Evolutionary conservation across 2,113 vertebrate species (phyloP), one percentile per base, ranked within the genome.

Genomic region (Urocynchramus pylzowi): DNA sequence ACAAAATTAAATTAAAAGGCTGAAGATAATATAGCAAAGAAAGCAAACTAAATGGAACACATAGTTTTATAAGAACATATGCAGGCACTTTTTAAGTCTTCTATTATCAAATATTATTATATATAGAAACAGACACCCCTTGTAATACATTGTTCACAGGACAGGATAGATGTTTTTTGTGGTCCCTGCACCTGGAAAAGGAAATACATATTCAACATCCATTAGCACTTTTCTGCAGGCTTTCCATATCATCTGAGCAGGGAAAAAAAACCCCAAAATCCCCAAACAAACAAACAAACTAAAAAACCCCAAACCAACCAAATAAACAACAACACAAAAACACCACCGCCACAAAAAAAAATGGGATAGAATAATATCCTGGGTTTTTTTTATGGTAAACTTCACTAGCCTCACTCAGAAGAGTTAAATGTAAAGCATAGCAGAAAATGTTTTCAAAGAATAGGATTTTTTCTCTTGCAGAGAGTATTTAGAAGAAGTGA

Each of bases 211-310:
- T 35, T 84, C 33, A n/a, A 13, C 1, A 5, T 77, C 50, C 42
- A 84, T 53, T 45, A 84, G 37, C 53, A 64, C 12, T 64, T 90
- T 89, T 89, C 31, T 67, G 45, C 14, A 67, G 54, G 28, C 4
- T 91, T 84, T 65, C 16, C 12, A 20, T 44, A 56, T 13, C 2
- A 7, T 85, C 60, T 60, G 73, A 49, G 37, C n/a, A 37, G 24
- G 24, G 17, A 11, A 49, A 45, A 15, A 17, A 35, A 10, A 4
- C 1, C 4, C 6, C n/a, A 26, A 33, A 24, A 13, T 1, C 21
- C 11, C 21, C 3, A 70, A 57, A 11, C 15, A 35, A 30, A 13
- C 7, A 47, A 57, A 37, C 26, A 45, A 68, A 10, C 1, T 26
- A 56, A 47, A 27, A 7, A 7, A 2, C 4, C 42, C 5, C 3